Conservation (phyloP, 2,888 invertebrate species). For the Subacronicta megacephala region DNA sequence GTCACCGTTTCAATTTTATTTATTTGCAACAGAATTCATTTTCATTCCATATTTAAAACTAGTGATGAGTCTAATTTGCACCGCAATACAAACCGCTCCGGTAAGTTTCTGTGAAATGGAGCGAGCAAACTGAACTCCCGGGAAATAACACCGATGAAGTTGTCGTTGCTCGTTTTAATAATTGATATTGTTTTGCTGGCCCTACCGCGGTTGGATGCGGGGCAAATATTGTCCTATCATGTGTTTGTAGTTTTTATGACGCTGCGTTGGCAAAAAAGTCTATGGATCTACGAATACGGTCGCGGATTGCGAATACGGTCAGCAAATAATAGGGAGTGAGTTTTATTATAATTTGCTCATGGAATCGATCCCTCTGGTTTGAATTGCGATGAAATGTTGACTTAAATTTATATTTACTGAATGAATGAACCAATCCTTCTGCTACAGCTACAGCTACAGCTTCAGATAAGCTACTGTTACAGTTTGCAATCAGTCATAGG, state of each 20-base stretch:
- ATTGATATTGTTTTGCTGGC: slow-evolving; percentile 53
- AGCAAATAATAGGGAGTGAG: no score
- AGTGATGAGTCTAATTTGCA: slow-evolving; percentile 56
- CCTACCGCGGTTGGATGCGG: slow-evolving; percentile 20
- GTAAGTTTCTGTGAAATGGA: slow-evolving; percentile 59
- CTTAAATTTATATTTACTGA: no score
- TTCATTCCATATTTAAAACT: slow-evolving; percentile 22
- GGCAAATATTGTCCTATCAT: slow-evolving; percentile 35
- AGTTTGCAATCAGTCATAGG: no score
- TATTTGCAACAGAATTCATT: background rate
- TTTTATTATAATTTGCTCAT: no score
- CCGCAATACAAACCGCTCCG: slow-evolving; percentile 28
- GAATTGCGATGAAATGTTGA: no score
- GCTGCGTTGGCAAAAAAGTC: slow-evolving; percentile 7
- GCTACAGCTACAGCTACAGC: no score
- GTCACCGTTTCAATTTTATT: no score
- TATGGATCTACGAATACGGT: no score
- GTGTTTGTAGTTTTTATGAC: slow-evolving; percentile 15
- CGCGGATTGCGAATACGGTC: no score
- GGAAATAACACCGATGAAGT: slow-evolving; percentile 59
- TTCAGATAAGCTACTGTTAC: no score
- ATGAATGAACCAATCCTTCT: no score
- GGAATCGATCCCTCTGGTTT: no score
- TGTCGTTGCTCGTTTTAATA: slow-evolving; percentile 54
- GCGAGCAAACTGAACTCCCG: slow-evolving; percentile 52